Evolutionary conservation across 2,113 vertebrate genomes (phyloP).

Genomic region (Sminthopsis crassicaudata): DNA sequence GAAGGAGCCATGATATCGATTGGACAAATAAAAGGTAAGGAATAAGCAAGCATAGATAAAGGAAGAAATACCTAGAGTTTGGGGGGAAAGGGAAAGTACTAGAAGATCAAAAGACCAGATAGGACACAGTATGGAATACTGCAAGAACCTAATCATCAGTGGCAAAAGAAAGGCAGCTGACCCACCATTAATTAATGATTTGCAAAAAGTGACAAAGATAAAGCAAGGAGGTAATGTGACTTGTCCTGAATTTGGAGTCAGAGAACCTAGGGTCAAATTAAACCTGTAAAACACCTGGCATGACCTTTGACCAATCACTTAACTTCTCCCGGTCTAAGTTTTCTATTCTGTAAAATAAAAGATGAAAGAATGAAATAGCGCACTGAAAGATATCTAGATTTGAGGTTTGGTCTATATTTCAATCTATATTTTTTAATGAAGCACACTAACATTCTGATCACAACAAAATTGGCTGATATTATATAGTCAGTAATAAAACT

Average conservation of each 20-base stretch:
- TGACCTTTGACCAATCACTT: neutral
- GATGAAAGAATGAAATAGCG: neutral
- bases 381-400: neutral
- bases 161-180: neutral
- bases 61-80: neutral
- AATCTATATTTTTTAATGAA: neutral
- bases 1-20: neutral
- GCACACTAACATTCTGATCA: neutral
- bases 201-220: neutral
- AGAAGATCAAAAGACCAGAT: neutral
- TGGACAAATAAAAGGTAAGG: constrained; percentile 7
- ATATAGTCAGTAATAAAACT: neutral
- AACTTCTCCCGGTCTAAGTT: constrained; percentile 4
- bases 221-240: neutral
- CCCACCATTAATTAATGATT: neutral
- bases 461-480: neutral
- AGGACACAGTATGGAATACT: neutral
- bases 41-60: neutral
- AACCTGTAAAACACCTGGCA: neutral
- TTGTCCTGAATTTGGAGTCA: neutral
- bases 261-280: neutral
- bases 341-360: constrained; percentile 24
- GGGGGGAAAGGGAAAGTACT: neutral
- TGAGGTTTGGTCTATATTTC: neutral
- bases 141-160: neutral